A percentile compares a stretch with the other conserved stretches of the same genome.
Evolutionary conservation across 1,140 invertebrate species (phyloP).

Genomic region (Yoshiicerus persimilis): DNA sequence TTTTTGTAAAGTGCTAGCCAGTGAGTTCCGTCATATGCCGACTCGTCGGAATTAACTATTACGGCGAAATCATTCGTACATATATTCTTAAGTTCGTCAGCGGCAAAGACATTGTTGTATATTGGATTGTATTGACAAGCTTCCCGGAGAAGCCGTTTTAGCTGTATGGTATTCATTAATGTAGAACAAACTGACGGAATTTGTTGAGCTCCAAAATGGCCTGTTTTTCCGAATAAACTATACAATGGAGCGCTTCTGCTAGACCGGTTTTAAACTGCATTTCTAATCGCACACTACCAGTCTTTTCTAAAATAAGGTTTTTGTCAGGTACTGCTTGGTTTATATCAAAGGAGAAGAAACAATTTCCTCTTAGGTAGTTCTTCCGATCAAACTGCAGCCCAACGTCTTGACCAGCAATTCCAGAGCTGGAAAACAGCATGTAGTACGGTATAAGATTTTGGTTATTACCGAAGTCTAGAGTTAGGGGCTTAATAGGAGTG

Average conservation of each 20-base stretch:
- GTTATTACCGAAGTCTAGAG: slow-evolving; percentile 14
- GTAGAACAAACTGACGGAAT: background rate
- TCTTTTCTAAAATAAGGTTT: slow-evolving; percentile 25
- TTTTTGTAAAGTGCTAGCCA: slow-evolving; percentile 26
- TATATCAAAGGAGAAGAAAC: slow-evolving; percentile 36
- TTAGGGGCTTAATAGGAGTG: slow-evolving; percentile 34
- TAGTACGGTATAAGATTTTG: slow-evolving; percentile 28
- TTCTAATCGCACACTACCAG: slow-evolving; percentile 27
- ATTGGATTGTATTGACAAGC: background rate
- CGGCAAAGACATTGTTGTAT: background rate
- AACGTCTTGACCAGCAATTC: slow-evolving; percentile 2
- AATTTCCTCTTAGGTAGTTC: background rate
- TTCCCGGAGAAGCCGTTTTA: background rate
- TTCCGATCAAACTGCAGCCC: background rate
- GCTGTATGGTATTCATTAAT: background rate
- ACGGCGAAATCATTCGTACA: background rate
- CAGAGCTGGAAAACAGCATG: slow-evolving; percentile 10
- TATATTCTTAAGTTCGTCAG: background rate
- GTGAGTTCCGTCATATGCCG: background rate
- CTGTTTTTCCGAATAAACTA: slow-evolving; percentile 32
- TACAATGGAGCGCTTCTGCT: slow-evolving; percentile 8
- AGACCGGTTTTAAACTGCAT: slow-evolving; percentile 20
- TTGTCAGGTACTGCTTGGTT: background rate
- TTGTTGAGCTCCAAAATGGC: slow-evolving; percentile 29
- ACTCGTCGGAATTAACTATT: background rate